These are phyloP conservation scores for Tarsius wallacei DNA, from an alignment of 2,797 vertebrate species.

Conservation along the genomic window DNA sequence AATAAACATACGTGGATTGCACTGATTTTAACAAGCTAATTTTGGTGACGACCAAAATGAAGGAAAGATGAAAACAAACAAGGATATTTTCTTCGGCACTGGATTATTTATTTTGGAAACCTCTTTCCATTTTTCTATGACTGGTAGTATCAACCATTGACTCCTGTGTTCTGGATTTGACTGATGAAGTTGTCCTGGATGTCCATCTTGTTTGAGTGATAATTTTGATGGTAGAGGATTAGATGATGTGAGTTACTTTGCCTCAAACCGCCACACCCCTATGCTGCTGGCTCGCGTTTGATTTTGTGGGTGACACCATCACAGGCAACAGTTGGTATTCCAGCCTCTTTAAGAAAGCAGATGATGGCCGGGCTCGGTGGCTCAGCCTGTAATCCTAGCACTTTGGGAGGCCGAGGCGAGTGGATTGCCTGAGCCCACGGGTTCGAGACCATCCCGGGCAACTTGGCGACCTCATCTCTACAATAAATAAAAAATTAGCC, in stretches of 20 bases:
- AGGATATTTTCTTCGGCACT: not conserved
- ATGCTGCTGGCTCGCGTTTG: not conserved
- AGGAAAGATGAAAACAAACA: slow-evolving; percentile 17
- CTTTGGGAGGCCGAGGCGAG: too few species aligned
- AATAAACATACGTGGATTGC: not conserved
- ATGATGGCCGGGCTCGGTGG: too few species aligned
- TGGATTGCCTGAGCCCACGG: too few species aligned
- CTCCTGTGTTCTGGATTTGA: not conserved
- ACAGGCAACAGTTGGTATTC: too few species aligned
- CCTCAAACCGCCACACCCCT: not conserved
- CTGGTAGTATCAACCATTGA: not conserved
- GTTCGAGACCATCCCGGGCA: too few species aligned
- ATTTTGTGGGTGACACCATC: not conserved
- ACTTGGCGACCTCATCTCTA: too few species aligned
- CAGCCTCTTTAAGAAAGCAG: not conserved
- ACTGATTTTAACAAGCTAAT: not conserved
- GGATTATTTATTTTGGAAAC: slow-evolving; percentile 6
- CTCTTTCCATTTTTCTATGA: not conserved
- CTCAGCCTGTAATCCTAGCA: too few species aligned
- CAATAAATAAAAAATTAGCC: too few species aligned
- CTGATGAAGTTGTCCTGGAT: not conserved
- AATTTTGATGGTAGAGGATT: not conserved
- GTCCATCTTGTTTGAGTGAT: not conserved
- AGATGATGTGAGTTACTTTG: not conserved
- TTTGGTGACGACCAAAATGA: slow-evolving; percentile 11